These are phyloP conservation scores for Amyelois transitella DNA, from an alignment of 1,140 invertebrate species.

Conservation along the genomic window DNA sequence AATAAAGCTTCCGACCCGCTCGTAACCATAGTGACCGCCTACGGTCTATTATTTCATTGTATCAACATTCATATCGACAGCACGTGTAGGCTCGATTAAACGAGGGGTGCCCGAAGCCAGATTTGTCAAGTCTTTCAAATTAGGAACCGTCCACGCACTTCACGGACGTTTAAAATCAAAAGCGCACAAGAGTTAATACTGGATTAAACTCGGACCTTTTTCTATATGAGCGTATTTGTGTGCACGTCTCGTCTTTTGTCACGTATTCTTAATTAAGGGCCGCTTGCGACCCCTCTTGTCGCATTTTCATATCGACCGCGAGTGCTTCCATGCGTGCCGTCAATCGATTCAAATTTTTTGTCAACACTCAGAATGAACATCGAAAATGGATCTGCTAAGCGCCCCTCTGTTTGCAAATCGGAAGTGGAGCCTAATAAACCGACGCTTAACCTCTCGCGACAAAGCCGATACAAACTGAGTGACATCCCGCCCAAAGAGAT, in stretches of 20 bases:
- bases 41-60: conserved; percentile 63
- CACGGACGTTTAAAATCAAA: conserved; percentile 72
- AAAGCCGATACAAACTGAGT: conserved; percentile 70
- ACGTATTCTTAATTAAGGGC: conserved; percentile 75
- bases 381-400: conserved; percentile 35
- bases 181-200: conserved; percentile 65
- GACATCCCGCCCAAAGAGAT: conserved; percentile 65
- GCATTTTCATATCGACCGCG: conserved; percentile 67
- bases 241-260: conserved; percentile 74
- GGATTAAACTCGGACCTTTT: conserved; percentile 67
- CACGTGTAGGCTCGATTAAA: conserved; percentile 63
- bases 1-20: conserved; percentile 48
- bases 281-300: conserved; percentile 60
- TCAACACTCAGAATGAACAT: conserved; percentile 19
- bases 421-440: conserved; percentile 68
- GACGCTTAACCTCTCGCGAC: conserved; percentile 65
- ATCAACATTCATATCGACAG: conserved; percentile 67
- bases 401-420: conserved; percentile 60
- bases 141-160: conserved; percentile 66
- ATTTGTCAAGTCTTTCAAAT: conserved; percentile 71
- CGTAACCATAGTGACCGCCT: conserved; percentile 66
- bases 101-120: conserved; percentile 66
- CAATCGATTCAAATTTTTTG: conserved; percentile 3
- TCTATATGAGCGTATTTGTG: conserved; percentile 63
- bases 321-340: conserved; percentile 25